Conservation (phyloP, 2,113 vertebrate species). For the Microcebus ravelobensis region DNA sequence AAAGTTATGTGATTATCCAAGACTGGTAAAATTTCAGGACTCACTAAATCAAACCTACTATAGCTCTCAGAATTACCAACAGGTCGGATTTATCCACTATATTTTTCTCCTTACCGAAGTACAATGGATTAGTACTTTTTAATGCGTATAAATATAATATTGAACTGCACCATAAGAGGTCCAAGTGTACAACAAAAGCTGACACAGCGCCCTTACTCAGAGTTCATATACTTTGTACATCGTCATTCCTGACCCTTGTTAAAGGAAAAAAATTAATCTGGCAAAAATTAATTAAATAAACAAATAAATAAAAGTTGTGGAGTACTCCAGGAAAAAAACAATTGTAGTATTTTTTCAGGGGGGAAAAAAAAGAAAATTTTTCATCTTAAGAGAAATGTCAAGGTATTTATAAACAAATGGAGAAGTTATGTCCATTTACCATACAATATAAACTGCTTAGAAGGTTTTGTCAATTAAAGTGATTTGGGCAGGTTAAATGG, state of each 20-base stretch:
- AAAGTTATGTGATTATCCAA: constrained; percentile 36
- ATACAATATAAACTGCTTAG: constrained; percentile 2
- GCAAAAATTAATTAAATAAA: neutral
- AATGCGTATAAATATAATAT: neutral
- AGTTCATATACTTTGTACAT: neutral
- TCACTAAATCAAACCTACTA: neutral
- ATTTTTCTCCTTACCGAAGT: constrained; percentile 34
- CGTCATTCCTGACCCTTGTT: neutral
- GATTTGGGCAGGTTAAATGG: constrained; percentile 42
- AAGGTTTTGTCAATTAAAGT: constrained; percentile 45
- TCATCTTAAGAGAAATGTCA: constrained; percentile 1
- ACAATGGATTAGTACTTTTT: neutral
- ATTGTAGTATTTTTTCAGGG: neutral
- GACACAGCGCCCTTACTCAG: neutral
- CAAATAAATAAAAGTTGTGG: neutral
- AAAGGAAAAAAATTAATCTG: neutral
- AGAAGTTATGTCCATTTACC: neutral
- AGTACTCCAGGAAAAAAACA: neutral
- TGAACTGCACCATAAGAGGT: neutral
- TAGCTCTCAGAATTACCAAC: neutral
- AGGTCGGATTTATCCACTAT: neutral
- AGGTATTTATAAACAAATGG: neutral
- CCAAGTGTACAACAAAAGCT: neutral
- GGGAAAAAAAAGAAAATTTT: neutral
- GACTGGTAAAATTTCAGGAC: constrained; percentile 34